Conservation (phyloP, 2,888 invertebrate genomes). For the Elysia crispata region DNA sequence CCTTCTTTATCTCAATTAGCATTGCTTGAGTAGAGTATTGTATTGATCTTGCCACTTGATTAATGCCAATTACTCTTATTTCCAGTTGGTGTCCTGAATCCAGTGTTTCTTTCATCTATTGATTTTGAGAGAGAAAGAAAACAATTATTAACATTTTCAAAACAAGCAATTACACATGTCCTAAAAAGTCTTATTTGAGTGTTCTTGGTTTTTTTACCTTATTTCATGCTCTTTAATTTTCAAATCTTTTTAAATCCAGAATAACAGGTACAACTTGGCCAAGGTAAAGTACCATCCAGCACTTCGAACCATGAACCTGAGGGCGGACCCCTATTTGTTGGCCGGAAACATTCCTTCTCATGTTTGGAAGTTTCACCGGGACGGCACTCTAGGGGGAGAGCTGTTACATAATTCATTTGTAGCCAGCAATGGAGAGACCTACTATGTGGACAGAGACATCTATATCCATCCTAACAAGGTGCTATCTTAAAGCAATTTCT, state of each 20-base stretch:
- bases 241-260: slow-evolving; percentile 49
- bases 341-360: slow-evolving; percentile 89
- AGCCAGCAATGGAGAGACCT: slow-evolving; percentile 76
- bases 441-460: slow-evolving; percentile 94
- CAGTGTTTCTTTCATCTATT: no score
- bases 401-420: slow-evolving; percentile 58
- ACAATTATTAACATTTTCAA: no score
- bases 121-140: no score
- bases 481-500: no score
- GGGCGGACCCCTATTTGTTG: slow-evolving; percentile 89
- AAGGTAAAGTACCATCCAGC: slow-evolving; percentile 94
- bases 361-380: slow-evolving; percentile 80
- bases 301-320: slow-evolving; percentile 91
- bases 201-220: no score
- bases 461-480: slow-evolving; percentile 89
- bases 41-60: no score
- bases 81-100: no score
- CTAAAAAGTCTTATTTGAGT: no score
- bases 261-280: slow-evolving; percentile 89
- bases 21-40: no score
- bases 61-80: no score
- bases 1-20: no score
- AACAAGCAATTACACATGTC: no score
- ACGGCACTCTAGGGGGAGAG: slow-evolving; percentile 70
- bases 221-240: not conserved